A percentile compares a stretch with the other conserved stretches of the same genome.
Evolutionary conservation across 2,888 invertebrate genomes (phyloP).

Genomic region (Drepanosiphum platanoidis): DNA sequence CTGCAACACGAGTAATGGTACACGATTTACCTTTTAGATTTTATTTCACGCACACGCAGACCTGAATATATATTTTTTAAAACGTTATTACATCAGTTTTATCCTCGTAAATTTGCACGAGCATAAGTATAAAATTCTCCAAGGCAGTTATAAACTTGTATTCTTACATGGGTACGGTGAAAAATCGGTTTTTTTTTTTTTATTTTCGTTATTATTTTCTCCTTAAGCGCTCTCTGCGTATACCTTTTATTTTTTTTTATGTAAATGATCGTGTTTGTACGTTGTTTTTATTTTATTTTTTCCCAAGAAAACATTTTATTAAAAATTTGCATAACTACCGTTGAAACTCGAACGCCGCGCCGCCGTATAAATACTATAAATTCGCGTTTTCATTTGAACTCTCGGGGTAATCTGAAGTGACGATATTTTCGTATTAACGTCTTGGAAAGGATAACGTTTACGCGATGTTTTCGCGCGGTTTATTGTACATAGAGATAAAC

Average conservation of each 20-base stretch:
- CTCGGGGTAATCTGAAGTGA: neutral
- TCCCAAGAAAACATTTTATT: neutral
- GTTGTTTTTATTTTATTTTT: neutral
- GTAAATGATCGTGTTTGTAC: neutral
- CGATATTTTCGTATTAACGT: neutral
- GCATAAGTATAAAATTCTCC: neutral
- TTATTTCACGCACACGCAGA: neutral
- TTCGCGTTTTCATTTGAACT: neutral
- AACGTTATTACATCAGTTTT: neutral
- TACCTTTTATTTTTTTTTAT: conserved; percentile 16
- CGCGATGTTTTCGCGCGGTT: neutral
- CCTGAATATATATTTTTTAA: neutral
- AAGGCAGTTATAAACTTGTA: neutral
- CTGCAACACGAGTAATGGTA: neutral
- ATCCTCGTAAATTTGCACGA: neutral
- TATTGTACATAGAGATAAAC: too few species aligned
- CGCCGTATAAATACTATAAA: too few species aligned
- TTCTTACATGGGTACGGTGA: neutral
- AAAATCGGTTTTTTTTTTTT: neutral
- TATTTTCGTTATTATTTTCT: neutral
- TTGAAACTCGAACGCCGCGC: neutral
- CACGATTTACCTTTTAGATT: conserved; percentile 4
- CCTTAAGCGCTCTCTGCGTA: neutral
- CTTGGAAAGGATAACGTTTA: neutral
- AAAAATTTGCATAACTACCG: neutral